Percentiles rank a stretch among this genome's conserved stretches.
Conservation (phyloP, 2,113 vertebrate species). For the Pycnonotus jocosus region DNA sequence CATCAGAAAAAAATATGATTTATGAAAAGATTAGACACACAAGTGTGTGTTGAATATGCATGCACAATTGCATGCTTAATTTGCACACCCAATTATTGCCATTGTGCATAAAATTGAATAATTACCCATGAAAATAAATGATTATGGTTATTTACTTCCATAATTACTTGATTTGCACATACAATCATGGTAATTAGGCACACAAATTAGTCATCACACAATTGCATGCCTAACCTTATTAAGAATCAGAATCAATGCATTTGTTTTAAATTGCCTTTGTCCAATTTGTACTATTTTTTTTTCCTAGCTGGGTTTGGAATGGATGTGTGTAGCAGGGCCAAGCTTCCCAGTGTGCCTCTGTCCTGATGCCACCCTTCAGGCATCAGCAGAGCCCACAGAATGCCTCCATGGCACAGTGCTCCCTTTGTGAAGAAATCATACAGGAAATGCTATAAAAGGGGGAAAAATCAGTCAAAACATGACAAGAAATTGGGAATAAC, state of each 20-base stretch:
- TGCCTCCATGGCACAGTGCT: not conserved
- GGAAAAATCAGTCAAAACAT: not conserved
- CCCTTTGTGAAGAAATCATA: rapidly evolving
- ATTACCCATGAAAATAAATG: slow-evolving; percentile 69
- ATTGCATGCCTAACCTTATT: slow-evolving; percentile 70
- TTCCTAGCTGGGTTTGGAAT: not conserved
- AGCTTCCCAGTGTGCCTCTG: not conserved
- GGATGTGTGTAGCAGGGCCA: not conserved
- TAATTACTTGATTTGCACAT: slow-evolving; percentile 71
- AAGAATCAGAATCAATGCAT: slow-evolving; percentile 59
- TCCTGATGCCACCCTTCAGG: not conserved
- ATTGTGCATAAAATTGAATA: slow-evolving; percentile 73
- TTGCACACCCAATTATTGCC: slow-evolving; percentile 68
- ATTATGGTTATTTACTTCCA: slow-evolving; percentile 71
- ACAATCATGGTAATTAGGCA: slow-evolving; percentile 70
- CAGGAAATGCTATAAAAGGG: not conserved
- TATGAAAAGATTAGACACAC: slow-evolving; percentile 58
- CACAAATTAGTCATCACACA: slow-evolving; percentile 71
- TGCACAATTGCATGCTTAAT: slow-evolving; percentile 71
- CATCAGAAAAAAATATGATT: not conserved
- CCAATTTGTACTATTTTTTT: slow-evolving; percentile 8
- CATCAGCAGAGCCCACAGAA: not conserved
- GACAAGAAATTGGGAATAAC: not conserved
- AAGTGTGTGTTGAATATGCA: slow-evolving; percentile 67
- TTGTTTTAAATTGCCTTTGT: slow-evolving; percentile 57